Base-by-base conservation (phyloP, 2,797 vertebrate genomes). In the Helarctos malayanus region DNA sequence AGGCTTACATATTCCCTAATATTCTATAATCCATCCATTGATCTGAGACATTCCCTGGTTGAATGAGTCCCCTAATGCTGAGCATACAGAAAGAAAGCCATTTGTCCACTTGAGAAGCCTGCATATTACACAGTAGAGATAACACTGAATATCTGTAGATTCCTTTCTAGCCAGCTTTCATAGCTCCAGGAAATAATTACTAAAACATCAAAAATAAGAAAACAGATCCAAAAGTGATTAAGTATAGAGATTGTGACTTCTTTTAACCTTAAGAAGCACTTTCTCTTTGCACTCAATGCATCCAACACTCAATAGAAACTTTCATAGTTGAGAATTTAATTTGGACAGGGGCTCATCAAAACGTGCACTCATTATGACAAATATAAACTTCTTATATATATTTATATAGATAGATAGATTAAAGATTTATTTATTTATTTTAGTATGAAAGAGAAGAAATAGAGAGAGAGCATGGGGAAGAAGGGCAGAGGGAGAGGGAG, bases 91-190 rank as follows among this genome's bases (percentile, higher is more conserved):
- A 23, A 27, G 38, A 92, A 90, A 89, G 29, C 21, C 19, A n/a
- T 78, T 96, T 96, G 94, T 41, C 69, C 57, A 80, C 65, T 68
- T 91, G 65, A 93, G 94, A 90, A 91, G 23, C 1, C 14, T 93
- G 18, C 75, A 59, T 83, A 93, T 82, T 94, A 92, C 38, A 90
- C 35, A 96, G 41, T 68, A 93, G 32, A 81, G 8, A 49, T 19
- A 49, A 80, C 2, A 89, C 4, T 10, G 61, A 1, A 76, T 29
- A 76, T 41, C 10, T 94, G 41, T 2, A 83, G 7, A 89, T 96
- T 84, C 14, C 8, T 68, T 92, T 96, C 13, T 85, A 73, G 41
- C 38, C 12, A 95, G 21, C 11, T 97, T 83, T 89, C 89, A 41
- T 79, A 94, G 15, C 27, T 89, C 3, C 69, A 41, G 19, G 21